Conservation (phyloP, 2,113 vertebrate genomes). For the Prunella himalayana region DNA sequence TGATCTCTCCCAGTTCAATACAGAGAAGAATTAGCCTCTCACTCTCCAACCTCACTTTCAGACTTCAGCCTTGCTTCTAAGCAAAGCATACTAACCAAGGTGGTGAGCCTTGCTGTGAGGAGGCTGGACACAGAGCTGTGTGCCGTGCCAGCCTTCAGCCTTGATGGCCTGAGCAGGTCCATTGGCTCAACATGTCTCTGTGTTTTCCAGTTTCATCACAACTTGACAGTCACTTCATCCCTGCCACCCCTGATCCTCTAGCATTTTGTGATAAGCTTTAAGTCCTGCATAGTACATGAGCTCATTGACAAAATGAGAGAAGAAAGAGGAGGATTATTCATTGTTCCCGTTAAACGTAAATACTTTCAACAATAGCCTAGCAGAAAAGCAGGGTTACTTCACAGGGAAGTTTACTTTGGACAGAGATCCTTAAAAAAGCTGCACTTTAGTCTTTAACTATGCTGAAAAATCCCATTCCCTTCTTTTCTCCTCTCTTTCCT, state of each 20-base stretch:
- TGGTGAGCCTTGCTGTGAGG: rapidly evolving
- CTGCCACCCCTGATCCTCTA: neutral
- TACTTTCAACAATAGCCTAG: neutral
- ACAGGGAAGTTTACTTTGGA: neutral
- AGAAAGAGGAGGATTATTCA: neutral
- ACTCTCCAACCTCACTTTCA: neutral
- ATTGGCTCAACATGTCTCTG: neutral
- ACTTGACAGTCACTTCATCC: neutral
- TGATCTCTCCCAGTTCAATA: neutral
- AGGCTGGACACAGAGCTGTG: neutral
- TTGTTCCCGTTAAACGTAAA: neutral
- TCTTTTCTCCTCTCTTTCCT: neutral
- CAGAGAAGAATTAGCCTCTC: neutral
- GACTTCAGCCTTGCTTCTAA: neutral
- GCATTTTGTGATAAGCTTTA: neutral
- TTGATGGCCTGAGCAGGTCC: neutral
- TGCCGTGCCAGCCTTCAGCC: neutral
- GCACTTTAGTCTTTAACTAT: neutral
- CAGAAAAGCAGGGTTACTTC: neutral
- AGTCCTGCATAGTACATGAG: neutral
- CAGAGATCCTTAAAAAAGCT: neutral
- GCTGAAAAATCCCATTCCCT: neutral
- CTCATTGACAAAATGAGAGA: conserved; percentile 7
- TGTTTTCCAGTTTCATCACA: neutral
- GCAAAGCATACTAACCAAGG: rapidly evolving